A percentile compares a stretch with the other conserved stretches of the same genome.
These are phyloP conservation scores for Bovichtus diacanthus DNA, from an alignment of 2,797 vertebrate genomes.

Conservation along the genomic window DNA sequence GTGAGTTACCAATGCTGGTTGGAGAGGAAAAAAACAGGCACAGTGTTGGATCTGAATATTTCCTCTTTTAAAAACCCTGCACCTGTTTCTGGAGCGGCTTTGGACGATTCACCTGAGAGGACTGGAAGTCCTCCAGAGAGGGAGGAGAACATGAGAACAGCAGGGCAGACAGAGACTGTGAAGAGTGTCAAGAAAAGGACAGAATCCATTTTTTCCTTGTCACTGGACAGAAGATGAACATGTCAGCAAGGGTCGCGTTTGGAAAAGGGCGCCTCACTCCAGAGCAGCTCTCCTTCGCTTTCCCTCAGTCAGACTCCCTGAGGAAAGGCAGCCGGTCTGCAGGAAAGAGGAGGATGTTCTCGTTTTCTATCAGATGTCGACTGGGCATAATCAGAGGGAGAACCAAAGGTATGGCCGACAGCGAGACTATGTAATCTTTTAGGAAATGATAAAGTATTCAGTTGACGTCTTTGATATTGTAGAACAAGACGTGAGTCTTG, in stretches of 20 bases:
- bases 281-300: conserved; percentile 70
- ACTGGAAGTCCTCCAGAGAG: conserved; percentile 65
- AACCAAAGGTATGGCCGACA: conserved; percentile 73
- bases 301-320: conserved; percentile 62
- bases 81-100: conserved; percentile 23
- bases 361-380: conserved; percentile 84
- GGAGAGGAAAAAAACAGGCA: neutral
- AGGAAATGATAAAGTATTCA: neutral
- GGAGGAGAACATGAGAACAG: conserved; percentile 52
- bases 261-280: conserved; percentile 70
- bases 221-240: conserved; percentile 65
- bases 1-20: conserved; percentile 14
- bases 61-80: neutral
- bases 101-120: conserved; percentile 50
- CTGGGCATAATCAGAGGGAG: conserved; percentile 84
- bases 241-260: conserved; percentile 68
- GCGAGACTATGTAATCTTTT: neutral
- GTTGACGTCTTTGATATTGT: neutral
- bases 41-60: conserved; percentile 19
- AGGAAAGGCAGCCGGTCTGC: conserved; percentile 69
- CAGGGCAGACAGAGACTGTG: conserved; percentile 41
- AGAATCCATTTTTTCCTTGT: conserved; percentile 22
- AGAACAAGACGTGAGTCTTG: neutral
- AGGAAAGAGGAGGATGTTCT: conserved; percentile 82
- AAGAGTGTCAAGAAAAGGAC: conserved; percentile 40